These are phyloP conservation scores for Monochamus saltuarius DNA, from an alignment of 1,140 invertebrate genomes.

Conservation along the genomic window DNA sequence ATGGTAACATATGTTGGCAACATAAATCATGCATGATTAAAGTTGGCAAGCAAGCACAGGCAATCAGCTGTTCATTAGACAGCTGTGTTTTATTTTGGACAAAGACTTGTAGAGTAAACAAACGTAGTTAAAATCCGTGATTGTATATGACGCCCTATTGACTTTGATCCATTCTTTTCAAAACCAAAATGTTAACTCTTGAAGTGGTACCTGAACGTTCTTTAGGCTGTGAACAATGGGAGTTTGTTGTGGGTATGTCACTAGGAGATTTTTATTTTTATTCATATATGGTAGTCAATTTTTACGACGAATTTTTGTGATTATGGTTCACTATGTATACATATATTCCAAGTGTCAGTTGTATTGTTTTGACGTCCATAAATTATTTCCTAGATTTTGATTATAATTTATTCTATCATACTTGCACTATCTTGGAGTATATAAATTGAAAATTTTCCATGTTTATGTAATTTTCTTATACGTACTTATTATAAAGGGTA, in stretches of 20 bases:
- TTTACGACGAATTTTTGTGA: neutral
- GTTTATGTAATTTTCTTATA: too few species aligned
- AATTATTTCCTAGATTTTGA: too few species aligned
- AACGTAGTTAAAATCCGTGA: constrained; percentile 3
- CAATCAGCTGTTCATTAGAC: neutral
- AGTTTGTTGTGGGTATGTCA: constrained; percentile 90
- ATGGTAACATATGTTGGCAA: too few species aligned
- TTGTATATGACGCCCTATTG: too few species aligned
- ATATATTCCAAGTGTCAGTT: neutral
- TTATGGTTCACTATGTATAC: neutral
- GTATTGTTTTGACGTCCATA: too few species aligned
- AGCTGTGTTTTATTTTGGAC: constrained; percentile 21
- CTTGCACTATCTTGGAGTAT: too few species aligned
- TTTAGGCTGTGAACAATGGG: constrained; percentile 94
- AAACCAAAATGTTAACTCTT: constrained; percentile 82
- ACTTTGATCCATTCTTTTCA: neutral
- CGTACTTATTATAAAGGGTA: too few species aligned
- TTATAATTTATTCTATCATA: too few species aligned
- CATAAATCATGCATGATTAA: too few species aligned
- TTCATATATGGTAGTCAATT: constrained; percentile 3
- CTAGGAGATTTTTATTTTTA: neutral
- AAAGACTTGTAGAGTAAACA: constrained; percentile 20
- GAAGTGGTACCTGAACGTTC: constrained; percentile 94
- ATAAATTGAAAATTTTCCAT: too few species aligned
- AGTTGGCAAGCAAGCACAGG: too few species aligned